Percentiles rank a stretch among this genome's conserved stretches.
Conservation (phyloP, 2,797 vertebrate genomes). For the Scomberomorus guttatus region DNA sequence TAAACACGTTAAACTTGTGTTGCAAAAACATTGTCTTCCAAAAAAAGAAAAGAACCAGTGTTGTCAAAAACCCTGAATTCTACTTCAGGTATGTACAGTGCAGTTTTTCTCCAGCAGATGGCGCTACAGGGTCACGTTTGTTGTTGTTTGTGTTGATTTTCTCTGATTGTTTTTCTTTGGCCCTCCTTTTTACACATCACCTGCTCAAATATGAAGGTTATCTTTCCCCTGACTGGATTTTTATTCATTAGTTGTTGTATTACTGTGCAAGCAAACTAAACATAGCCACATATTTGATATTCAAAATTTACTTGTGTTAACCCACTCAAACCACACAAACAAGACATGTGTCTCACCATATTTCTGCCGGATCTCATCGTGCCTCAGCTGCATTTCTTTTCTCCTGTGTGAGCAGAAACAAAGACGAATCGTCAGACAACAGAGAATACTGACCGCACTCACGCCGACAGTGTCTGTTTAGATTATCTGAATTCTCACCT, state of each 20-base stretch:
- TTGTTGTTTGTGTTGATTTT: neutral
- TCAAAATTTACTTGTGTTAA: slow-evolving; percentile 19
- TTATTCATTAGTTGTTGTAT: slow-evolving; percentile 10
- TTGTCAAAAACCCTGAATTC: neutral
- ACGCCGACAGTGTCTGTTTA: neutral
- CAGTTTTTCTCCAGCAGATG: slow-evolving; percentile 61
- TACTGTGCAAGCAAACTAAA: neutral
- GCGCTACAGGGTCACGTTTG: slow-evolving; percentile 12
- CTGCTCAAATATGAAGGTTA: neutral
- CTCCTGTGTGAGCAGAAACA: slow-evolving; percentile 83
- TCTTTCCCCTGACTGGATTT: neutral
- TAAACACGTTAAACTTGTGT: neutral
- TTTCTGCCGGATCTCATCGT: slow-evolving; percentile 96
- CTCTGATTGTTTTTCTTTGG: neutral
- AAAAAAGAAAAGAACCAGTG: neutral
- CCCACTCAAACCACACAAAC: slow-evolving; percentile 11
- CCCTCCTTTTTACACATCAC: neutral
- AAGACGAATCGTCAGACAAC: slow-evolving; percentile 43
- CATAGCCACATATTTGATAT: neutral
- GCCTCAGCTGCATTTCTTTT: slow-evolving; percentile 93
- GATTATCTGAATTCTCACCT: neutral
- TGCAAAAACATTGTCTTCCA: neutral
- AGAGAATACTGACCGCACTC: slow-evolving; percentile 21
- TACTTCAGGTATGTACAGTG: neutral
- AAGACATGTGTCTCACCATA: slow-evolving; percentile 87